Evolutionary conservation across 2,113 vertebrate genomes (phyloP).

Genomic region (Pseudorectes ferrugineus): DNA sequence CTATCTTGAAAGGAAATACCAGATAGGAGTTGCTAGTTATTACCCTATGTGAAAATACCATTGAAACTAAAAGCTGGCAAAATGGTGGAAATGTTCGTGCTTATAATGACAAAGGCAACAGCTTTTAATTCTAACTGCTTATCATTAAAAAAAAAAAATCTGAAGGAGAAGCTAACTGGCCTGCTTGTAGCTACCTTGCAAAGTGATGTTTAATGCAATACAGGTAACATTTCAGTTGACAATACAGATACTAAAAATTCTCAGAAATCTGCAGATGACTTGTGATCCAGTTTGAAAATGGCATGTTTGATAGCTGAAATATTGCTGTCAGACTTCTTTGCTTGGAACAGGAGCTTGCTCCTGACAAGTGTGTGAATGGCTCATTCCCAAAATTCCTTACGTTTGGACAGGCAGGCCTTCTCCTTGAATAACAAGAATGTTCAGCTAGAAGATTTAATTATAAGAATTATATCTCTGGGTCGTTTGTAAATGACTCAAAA

Average conservation of each 20-base stretch:
- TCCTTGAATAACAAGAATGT: neutral
- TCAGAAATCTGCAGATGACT: neutral
- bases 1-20: neutral
- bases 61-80: neutral
- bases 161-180: neutral
- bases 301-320: neutral
- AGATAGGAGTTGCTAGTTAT: neutral
- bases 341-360: neutral
- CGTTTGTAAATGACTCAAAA: neutral
- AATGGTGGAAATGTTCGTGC: neutral
- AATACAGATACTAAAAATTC: neutral
- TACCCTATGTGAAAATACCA: neutral
- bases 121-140: neutral
- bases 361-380: neutral
- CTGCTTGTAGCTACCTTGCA: neutral
- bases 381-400: rapidly evolving
- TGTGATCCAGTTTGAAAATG: neutral
- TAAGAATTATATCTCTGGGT: neutral
- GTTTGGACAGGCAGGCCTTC: neutral
- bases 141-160: neutral
- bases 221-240: neutral
- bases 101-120: neutral
- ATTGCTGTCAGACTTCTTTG: neutral
- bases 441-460: neutral
- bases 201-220: neutral